These are phyloP conservation scores for Ciona savignyi DNA, from an alignment of 23 tunicate species.

Conservation along the genomic window DNA sequence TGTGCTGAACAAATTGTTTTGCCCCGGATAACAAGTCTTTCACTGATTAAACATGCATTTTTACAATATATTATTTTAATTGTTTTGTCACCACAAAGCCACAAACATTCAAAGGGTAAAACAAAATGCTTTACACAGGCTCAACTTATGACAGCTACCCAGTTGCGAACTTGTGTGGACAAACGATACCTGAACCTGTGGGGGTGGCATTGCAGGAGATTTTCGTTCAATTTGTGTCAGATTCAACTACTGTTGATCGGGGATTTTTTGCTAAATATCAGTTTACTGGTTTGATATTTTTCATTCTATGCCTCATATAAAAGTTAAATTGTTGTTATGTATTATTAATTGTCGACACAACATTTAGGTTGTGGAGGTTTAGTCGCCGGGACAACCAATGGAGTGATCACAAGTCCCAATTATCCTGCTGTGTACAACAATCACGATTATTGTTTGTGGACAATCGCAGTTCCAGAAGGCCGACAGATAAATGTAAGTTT, in stretches of 20 bases:
- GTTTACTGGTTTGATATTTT: constrained; percentile 58
- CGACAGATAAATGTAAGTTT: constrained; percentile 55
- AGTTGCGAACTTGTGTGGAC: constrained; percentile 44
- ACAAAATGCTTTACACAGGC: constrained; percentile 18
- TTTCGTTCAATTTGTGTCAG: constrained; percentile 66
- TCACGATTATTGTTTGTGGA: constrained; percentile 95
- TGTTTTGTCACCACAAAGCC: too few species aligned
- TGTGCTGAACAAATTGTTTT: too few species aligned
- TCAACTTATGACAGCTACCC: constrained; percentile 34
- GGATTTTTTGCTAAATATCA: constrained; percentile 51
- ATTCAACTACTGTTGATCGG: constrained; percentile 26
- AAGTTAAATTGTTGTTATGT: too few species aligned
- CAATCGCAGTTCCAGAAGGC: constrained; percentile 63
- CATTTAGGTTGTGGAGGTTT: constrained; percentile 88
- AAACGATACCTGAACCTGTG: constrained; percentile 29
- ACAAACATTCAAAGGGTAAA: background rate
- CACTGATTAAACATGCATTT: too few species aligned
- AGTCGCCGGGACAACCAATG: constrained; percentile 60
- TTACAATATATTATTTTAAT: too few species aligned
- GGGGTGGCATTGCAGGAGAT: constrained; percentile 52
- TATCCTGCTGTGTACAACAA: constrained; percentile 66
- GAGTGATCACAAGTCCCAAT: constrained; percentile 76
- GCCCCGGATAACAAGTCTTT: too few species aligned
- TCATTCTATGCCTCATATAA: too few species aligned
- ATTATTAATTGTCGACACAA: too few species aligned